A percentile compares a stretch with the other conserved stretches of the same genome.
Conservation (phyloP, 2,888 invertebrate species). For the Dryobota labecula region DNA sequence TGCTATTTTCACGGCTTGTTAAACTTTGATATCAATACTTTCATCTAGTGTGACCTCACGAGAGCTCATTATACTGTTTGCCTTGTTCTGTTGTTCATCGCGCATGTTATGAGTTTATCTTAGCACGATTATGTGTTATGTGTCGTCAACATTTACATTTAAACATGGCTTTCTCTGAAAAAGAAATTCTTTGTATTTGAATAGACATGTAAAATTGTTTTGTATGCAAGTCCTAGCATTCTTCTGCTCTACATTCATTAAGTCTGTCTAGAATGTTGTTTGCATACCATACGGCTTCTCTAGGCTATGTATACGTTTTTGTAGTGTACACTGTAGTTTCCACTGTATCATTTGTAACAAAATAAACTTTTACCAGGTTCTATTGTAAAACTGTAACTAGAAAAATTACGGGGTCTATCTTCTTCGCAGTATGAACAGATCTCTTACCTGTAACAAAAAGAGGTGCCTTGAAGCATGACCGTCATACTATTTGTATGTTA, state of each 20-base stretch:
- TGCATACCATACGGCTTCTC: constrained; percentile 8
- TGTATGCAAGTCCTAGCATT: constrained; percentile 43
- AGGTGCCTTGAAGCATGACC: constrained; percentile 18
- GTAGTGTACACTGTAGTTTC: background rate
- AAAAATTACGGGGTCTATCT: background rate
- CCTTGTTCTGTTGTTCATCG: constrained; percentile 56
- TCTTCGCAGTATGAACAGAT: constrained; percentile 22
- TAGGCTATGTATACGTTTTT: background rate
- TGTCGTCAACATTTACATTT: constrained; percentile 59
- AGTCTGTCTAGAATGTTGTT: constrained; percentile 15
- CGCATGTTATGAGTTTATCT: constrained; percentile 61
- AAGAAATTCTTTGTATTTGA: constrained; percentile 53
- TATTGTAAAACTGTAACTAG: background rate
- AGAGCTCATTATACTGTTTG: constrained; percentile 64
- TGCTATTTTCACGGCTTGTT: constrained; percentile 65
- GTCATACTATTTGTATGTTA: constrained; percentile 16
- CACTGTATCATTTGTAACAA: background rate
- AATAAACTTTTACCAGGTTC: background rate
- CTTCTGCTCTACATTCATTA: constrained; percentile 42
- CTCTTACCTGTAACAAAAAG: constrained; percentile 9
- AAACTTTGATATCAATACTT: constrained; percentile 70
- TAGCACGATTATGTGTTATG: constrained; percentile 58
- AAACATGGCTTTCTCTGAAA: constrained; percentile 62
- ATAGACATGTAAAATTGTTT: constrained; percentile 35
- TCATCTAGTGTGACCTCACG: constrained; percentile 73